Evolutionary conservation across 2,888 invertebrate species (phyloP).

Genomic region (Tetranychus truncatus): DNA sequence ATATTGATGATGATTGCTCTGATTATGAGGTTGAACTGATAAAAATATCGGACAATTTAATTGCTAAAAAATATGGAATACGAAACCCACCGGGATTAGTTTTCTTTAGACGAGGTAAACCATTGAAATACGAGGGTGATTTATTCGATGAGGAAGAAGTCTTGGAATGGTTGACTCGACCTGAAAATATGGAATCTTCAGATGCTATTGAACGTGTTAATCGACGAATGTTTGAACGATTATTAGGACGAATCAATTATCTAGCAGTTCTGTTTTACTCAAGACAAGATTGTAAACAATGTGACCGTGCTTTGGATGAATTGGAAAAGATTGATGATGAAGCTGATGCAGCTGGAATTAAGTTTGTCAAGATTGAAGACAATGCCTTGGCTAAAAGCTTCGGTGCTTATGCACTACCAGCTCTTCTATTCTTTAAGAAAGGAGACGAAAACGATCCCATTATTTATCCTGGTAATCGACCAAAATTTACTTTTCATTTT

Average conservation of each 20-base stretch:
- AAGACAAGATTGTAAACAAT: slow-evolving; percentile 51
- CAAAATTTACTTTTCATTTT: neutral
- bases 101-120: slow-evolving; percentile 71
- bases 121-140: slow-evolving; percentile 63
- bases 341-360: slow-evolving; percentile 67
- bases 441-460: slow-evolving; percentile 69
- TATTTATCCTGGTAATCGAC: slow-evolving; percentile 56
- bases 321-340: slow-evolving; percentile 61
- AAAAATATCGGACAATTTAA: slow-evolving; percentile 64
- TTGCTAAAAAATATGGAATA: slow-evolving; percentile 82
- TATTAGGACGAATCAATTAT: slow-evolving; percentile 67
- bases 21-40: slow-evolving; percentile 80
- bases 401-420: slow-evolving; percentile 75
- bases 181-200: slow-evolving; percentile 78
- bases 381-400: slow-evolving; percentile 64
- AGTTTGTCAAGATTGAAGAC: slow-evolving; percentile 79
- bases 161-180: slow-evolving; percentile 76
- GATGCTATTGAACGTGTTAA: slow-evolving; percentile 73
- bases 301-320: slow-evolving; percentile 64
- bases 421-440: slow-evolving; percentile 64
- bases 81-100: slow-evolving; percentile 74
- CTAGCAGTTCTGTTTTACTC: slow-evolving; percentile 79
- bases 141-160: slow-evolving; percentile 73
- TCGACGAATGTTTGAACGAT: slow-evolving; percentile 77
- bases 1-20: slow-evolving; percentile 74